A percentile compares a stretch with the other conserved stretches of the same genome.
Conservation (phyloP, 2,113 vertebrate species). For the Cichladusa arquata region DNA sequence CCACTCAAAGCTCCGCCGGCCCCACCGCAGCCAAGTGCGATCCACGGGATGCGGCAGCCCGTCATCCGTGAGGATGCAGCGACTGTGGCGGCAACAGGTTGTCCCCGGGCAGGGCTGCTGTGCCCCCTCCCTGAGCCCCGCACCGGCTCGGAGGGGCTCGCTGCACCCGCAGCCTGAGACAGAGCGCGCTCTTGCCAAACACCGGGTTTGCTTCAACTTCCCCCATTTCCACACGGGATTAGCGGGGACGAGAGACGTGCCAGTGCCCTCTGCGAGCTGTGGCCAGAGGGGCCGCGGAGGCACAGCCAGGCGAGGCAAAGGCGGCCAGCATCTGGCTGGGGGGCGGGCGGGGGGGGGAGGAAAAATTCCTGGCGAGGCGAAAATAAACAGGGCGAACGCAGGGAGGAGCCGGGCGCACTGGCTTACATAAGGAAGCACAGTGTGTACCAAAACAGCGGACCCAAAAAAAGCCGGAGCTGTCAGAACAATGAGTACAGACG, state of each 20-base stretch:
- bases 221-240: background rate
- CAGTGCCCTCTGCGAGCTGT: background rate
- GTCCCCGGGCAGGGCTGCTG: fast-evolving
- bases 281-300: background rate
- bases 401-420: conserved; percentile 84
- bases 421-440: conserved; percentile 93
- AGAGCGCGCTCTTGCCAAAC: background rate
- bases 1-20: background rate
- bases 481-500: conserved; percentile 98
- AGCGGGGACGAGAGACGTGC: background rate
- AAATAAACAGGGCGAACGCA: conserved; percentile 85
- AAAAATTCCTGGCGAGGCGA: conserved; percentile 76
- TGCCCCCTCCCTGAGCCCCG: background rate
- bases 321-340: background rate
- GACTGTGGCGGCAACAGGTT: background rate
- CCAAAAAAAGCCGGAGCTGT: conserved; percentile 85
- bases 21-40: fast-evolving
- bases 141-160: no score
- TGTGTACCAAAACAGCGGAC: conserved; percentile 87
- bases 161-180: background rate
- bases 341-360: background rate
- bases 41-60: background rate
- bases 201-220: fast-evolving
- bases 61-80: background rate
- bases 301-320: background rate